Conservation (phyloP, 2,113 vertebrate genomes). For the Percina caprodes region DNA sequence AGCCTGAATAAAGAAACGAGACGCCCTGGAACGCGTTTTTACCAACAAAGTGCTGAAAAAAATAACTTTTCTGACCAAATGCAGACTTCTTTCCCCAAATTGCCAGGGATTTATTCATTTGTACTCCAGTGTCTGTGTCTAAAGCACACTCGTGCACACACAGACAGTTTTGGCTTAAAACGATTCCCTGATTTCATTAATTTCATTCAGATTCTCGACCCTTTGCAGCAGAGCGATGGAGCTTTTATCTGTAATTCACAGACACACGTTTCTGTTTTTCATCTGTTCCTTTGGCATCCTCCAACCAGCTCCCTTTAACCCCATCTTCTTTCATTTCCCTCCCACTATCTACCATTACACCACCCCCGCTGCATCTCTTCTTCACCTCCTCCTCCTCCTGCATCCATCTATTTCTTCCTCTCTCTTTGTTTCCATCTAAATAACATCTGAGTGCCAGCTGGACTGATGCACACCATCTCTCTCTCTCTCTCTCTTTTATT, state of each 20-base stretch:
- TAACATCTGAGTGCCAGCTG: constrained; percentile 46
- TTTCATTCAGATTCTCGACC: background rate
- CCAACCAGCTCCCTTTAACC: constrained; percentile 6
- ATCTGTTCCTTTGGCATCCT: background rate
- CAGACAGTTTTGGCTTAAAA: background rate
- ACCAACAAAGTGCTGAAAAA: background rate
- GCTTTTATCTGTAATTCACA: constrained; percentile 16
- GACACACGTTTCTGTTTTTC: background rate
- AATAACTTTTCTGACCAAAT: too few species aligned
- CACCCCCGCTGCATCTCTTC: background rate
- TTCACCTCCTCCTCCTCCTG: background rate
- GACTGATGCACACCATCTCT: background rate
- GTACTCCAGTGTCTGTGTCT: background rate
- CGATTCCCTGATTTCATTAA: background rate
- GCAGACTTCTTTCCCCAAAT: background rate
- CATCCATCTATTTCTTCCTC: background rate
- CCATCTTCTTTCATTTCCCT: constrained; percentile 17
- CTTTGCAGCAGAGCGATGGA: background rate
- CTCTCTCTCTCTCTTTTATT: constrained; percentile 39
- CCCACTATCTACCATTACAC: background rate
- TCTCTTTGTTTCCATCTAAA: constrained; percentile 14
- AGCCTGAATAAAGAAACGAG: too few species aligned
- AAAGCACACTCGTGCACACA: background rate
- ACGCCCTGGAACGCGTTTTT: background rate
- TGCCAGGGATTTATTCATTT: background rate